Evolutionary conservation across 2,797 vertebrate species (phyloP), one percentile per base, ranked within the genome.

Genomic region (Nannoperca obscura): DNA sequence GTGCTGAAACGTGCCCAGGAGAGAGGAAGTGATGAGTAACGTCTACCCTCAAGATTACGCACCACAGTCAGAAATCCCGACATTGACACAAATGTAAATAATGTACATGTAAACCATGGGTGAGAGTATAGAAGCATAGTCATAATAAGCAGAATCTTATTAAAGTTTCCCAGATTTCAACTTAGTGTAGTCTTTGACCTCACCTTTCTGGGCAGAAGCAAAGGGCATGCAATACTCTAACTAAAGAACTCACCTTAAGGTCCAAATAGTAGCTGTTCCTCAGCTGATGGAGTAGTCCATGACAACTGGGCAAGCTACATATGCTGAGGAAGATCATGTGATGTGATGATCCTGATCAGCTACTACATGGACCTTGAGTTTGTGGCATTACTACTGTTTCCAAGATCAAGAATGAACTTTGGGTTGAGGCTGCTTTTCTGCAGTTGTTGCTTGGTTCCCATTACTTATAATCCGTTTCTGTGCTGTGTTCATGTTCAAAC

Each of bases 1-100:
- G 65, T 7, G 12, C 19, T 47, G 62, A 74, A 71, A 81, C 9
- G 64, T 71, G 47, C 61, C 30, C 54, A 54, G 53, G 40, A 73
- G 67, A 59, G 64, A 82, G 77, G 75, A 90, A 81, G 75, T 77
- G 82, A 90, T 89, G 87, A 91, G 78, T 86, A 69, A 88, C 81
- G 82, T 82, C 88, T 87, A 76, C 61, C 76, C 71, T 80, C 0
- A 2, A 70, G 66, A 84, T 84, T 67, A 63, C 38, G 70, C 59
- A 55, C 13, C 52, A 52, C 19, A 1, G 46, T 53, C 49, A 61
- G 57, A 78, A 60, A 78, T 70, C 65, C 50, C 2, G 12, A 64
- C 72, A 27, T 64, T 80, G 70, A 80, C 27, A 71, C 46, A 72
- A 79, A 85, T 49, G 58, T 30, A 27, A 27, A 27, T 27, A 27